Conservation (phyloP, 2,888 invertebrate genomes). For the Chironomus riparius region DNA sequence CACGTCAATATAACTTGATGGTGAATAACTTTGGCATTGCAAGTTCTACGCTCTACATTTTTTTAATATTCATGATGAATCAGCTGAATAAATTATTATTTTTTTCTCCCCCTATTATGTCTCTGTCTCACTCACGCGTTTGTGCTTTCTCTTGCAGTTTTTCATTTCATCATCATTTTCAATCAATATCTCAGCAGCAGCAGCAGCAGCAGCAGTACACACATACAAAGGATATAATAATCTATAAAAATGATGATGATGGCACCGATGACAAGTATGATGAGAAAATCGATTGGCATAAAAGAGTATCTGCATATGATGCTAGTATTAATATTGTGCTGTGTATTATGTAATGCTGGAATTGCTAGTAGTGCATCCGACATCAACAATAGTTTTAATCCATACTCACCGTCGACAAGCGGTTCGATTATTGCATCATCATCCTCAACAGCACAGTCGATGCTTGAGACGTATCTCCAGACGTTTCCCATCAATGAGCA, state of each 20-base stretch:
- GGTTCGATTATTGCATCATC: slow-evolving; percentile 8
- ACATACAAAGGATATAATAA: too few relatives aligned
- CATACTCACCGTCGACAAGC: slow-evolving; percentile 5
- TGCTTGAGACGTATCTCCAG: slow-evolving; percentile 13
- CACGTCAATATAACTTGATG: too few relatives aligned
- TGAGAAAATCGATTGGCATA: slow-evolving; percentile 1
- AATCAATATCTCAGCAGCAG: background rate
- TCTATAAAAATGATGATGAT: too few relatives aligned
- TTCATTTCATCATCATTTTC: background rate
- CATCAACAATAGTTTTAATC: slow-evolving; percentile 23
- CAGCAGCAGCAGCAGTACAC: too few relatives aligned
- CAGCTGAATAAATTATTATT: slow-evolving; percentile 6
- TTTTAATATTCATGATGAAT: slow-evolving; percentile 21
- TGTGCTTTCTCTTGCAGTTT: background rate
- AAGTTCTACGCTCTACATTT: background rate
- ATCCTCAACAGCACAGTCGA: slow-evolving; percentile 19
- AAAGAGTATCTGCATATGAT: slow-evolving; percentile 10
- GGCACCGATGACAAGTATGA: background rate
- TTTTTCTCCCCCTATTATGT: background rate
- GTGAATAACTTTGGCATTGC: background rate
- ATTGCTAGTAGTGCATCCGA: background rate
- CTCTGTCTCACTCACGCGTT: too few relatives aligned
- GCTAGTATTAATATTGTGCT: background rate
- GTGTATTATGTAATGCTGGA: slow-evolving; percentile 11
- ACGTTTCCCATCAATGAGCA: slow-evolving; percentile 19